phyloP scores from a whole-genome alignment of 1,140 invertebrate species.

The Diachasmimorpha longicaudata region DNA sequence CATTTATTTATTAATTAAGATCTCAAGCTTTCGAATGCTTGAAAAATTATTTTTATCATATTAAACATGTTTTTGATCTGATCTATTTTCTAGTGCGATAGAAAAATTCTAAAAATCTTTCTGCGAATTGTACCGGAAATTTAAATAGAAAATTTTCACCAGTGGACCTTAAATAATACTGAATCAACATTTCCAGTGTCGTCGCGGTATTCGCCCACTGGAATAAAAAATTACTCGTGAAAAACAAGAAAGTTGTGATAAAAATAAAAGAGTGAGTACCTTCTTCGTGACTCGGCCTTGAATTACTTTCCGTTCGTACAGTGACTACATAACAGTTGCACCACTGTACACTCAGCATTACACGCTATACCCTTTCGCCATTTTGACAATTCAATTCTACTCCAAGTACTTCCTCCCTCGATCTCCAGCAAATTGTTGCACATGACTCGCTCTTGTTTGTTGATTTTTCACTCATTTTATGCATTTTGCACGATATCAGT shows the following conservation, averaged over 20 bases:
- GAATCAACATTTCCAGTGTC: no score
- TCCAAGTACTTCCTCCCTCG: neutral
- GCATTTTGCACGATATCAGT: neutral
- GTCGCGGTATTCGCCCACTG: no score
- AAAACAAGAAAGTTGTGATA: neutral
- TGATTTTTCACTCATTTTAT: neutral
- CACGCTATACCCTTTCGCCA: neutral
- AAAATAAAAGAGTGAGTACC: neutral
- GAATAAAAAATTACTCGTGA: neutral
- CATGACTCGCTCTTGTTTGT: neutral
- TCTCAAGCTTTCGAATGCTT: no score
- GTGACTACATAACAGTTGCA: neutral
- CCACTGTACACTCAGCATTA: neutral
- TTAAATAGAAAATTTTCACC: no score
- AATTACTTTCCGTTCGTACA: neutral
- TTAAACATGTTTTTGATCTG: no score
- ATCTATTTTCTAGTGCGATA: no score
- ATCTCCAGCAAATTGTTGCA: neutral
- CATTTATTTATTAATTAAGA: no score
- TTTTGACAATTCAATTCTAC: slow-evolving; percentile 10
- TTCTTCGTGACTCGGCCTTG: neutral
- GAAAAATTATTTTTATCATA: no score
- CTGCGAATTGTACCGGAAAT: no score
- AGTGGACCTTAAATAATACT: no score
- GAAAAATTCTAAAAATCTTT: no score